A percentile compares a stretch with the other conserved stretches of the same genome.
phyloP scores from a whole-genome alignment of 1,140 invertebrate species.

The Globodera ellingtonae region DNA sequence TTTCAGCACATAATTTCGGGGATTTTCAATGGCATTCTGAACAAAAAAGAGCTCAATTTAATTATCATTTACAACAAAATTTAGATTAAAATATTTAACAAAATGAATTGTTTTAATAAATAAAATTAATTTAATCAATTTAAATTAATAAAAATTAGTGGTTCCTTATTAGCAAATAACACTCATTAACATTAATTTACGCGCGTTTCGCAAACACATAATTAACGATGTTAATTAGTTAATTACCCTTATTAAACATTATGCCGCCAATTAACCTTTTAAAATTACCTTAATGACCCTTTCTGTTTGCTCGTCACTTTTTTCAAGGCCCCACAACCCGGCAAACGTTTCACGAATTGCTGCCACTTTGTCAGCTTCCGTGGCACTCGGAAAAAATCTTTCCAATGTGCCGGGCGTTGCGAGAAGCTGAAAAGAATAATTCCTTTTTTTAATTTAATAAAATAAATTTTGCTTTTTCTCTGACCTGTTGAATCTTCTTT shows the following conservation, averaged over 20 bases:
- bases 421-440: constrained; percentile 40
- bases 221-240: too few species aligned
- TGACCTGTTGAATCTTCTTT: constrained; percentile 70
- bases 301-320: constrained; percentile 43
- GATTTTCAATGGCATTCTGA: neutral
- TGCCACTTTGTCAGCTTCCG: constrained; percentile 55
- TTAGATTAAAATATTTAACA: too few species aligned
- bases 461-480: neutral
- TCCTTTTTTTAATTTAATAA: neutral
- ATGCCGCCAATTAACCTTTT: too few species aligned
- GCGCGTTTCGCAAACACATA: too few species aligned
- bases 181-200: too few species aligned
- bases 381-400: constrained; percentile 69
- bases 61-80: too few species aligned
- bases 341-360: constrained; percentile 82
- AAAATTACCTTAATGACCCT: constrained; percentile 42
- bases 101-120: too few species aligned
- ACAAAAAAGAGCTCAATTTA: too few species aligned
- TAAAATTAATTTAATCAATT: too few species aligned
- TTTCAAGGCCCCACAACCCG: constrained; percentile 83
- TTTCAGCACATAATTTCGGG: neutral
- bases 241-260: too few species aligned
- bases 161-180: too few species aligned
- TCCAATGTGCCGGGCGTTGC: constrained; percentile 74
- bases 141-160: too few species aligned